Conservation (phyloP, 2,113 vertebrate species). For the Myodes glareolus region DNA sequence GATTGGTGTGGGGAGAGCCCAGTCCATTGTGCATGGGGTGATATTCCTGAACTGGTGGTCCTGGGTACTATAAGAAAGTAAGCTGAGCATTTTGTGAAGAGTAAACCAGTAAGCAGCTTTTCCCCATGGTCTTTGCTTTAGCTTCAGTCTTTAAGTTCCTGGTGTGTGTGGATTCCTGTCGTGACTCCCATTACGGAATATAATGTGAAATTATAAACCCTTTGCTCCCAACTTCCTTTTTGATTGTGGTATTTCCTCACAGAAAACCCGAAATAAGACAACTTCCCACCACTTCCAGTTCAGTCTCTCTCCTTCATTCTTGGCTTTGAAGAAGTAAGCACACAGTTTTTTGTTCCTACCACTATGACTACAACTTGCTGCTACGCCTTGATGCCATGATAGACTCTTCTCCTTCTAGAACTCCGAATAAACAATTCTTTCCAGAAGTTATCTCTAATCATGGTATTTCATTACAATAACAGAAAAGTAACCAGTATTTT, state of each 20-base stretch:
- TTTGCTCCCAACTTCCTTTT: not conserved
- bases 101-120: not conserved
- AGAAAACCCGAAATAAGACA: not conserved
- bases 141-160: not conserved
- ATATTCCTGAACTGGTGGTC: not conserved
- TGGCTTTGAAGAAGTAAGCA: not conserved
- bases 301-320: not conserved
- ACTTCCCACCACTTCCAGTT: not conserved
- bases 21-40: rapidly evolving
- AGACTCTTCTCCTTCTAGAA: not conserved
- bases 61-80: not conserved
- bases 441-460: not conserved
- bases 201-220: not conserved
- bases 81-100: not conserved
- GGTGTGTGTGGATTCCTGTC: not conserved
- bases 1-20: too few species aligned
- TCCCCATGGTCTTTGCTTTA: not conserved
- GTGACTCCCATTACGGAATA: not conserved
- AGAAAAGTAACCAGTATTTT: not conserved
- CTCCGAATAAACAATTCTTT: not conserved
- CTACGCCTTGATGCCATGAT: not conserved
- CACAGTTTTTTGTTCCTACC: not conserved
- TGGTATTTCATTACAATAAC: not conserved
- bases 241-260: not conserved
- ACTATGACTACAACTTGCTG: not conserved